These are phyloP conservation scores for Daboia siamensis DNA, from an alignment of 2,113 vertebrate species.

Conservation along the genomic window DNA sequence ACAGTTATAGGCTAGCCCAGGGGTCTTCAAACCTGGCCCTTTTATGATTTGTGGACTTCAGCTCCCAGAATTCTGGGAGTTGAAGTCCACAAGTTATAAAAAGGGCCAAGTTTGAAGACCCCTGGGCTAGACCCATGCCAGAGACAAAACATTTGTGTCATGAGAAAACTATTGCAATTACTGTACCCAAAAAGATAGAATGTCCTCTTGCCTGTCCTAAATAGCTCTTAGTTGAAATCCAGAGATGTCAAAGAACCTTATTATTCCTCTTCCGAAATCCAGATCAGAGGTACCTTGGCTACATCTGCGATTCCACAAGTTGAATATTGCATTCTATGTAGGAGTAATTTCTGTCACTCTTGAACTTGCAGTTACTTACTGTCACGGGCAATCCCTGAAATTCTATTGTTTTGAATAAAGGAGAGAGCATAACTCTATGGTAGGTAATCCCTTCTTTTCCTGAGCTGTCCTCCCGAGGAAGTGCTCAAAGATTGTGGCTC, in stretches of 20 bases:
- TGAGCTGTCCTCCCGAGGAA: background rate
- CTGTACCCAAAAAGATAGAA: background rate
- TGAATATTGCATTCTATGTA: background rate
- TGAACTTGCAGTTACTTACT: background rate
- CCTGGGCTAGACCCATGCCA: background rate
- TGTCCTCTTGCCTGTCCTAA: background rate
- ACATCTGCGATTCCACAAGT: background rate
- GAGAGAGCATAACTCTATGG: background rate
- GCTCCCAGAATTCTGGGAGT: too few relatives aligned
- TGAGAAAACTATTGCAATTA: background rate
- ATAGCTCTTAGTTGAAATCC: background rate
- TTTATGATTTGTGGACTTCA: too few relatives aligned
- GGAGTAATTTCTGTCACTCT: background rate
- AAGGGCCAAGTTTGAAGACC: too few relatives aligned
- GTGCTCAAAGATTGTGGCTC: too few relatives aligned
- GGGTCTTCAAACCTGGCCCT: too few relatives aligned
- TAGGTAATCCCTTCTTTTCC: background rate
- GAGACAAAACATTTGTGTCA: background rate
- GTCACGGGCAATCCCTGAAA: background rate
- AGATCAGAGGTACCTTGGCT: background rate
- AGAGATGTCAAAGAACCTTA: background rate
- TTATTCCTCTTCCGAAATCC: background rate
- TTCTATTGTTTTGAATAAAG: background rate
- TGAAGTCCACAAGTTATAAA: too few relatives aligned
- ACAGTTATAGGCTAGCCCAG: background rate